Conservation (phyloP, 2,797 vertebrate genomes). For the Coregonus sp. region DNA sequence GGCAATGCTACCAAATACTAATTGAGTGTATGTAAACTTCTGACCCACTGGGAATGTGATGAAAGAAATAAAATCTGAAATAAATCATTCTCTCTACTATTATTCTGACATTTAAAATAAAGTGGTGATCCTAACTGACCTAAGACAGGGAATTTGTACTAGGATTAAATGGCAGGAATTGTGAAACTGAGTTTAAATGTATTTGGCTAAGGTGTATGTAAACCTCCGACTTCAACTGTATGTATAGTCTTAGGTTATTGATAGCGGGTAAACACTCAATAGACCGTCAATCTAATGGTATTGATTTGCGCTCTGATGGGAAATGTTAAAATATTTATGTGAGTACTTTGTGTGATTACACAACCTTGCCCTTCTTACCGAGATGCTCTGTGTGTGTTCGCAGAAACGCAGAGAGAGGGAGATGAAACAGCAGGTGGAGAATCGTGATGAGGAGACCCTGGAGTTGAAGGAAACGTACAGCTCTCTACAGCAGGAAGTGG, state of each 20-base stretch:
- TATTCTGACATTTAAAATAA: too few species aligned
- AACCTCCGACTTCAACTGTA: too few species aligned
- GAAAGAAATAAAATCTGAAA: too few species aligned
- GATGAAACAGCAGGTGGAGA: slow-evolving; percentile 97
- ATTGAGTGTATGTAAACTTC: too few species aligned
- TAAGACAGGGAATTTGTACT: too few species aligned
- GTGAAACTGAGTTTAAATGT: too few species aligned
- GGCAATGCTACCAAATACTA: too few species aligned
- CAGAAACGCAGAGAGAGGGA: slow-evolving; percentile 95
- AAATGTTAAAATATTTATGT: background rate
- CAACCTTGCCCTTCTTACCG: background rate
- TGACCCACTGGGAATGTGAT: too few species aligned
- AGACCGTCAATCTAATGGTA: background rate
- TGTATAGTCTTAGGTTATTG: background rate
- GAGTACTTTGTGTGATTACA: background rate
- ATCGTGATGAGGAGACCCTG: slow-evolving; percentile 91
- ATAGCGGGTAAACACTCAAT: background rate
- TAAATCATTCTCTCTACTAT: too few species aligned
- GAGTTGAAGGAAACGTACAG: slow-evolving; percentile 96
- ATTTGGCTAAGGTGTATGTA: too few species aligned
- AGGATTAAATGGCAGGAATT: too few species aligned
- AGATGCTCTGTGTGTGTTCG: background rate
- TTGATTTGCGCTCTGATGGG: background rate
- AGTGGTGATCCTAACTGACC: too few species aligned
- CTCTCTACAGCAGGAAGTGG: slow-evolving; percentile 96